Evolutionary conservation across 2,888 invertebrate genomes (phyloP), one percentile per base, ranked within the genome.

Genomic region (Mesopsocus fuscifrons): DNA sequence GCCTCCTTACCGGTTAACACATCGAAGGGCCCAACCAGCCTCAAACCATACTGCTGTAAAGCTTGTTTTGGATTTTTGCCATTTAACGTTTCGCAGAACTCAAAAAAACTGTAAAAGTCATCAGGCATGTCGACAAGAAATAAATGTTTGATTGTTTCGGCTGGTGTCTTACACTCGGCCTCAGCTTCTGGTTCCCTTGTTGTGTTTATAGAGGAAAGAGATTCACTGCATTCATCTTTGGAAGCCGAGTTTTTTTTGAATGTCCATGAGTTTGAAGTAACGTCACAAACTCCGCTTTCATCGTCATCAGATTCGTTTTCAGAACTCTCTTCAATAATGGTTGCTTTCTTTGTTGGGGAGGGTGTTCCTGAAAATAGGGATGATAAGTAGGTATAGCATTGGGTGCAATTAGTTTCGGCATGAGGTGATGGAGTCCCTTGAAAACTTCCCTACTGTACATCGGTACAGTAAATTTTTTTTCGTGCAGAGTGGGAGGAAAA

Each of bases 11-110:
- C 76, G 35, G 68, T 63, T 30, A 94, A 59, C 42, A 87, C 72
- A 60, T 94, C 91, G 63, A 72, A 95, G 0, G 92, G 85, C 0
- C 94, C 94, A 34, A 89, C 84, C 34, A 91, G 62, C 49, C 70
- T 63, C 31, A 91, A 63, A 45, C 77, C 77, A 20, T 79, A 67
- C 48, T 64, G 63, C 42, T 70, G 67, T 11, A 91, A 64, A 9
- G 77, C 72, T 50, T 70, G 69, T 54, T 67, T 74, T 53, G 6
- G 59, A 57, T 34, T 47, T 38, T 17, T 30, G 32, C 16, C 34
- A 34, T 44, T 31, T 17, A 50, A 38, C 17, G 43, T 44, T 53
- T 69, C 65, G 47, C 84, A 75, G 53, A 82, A 81, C 38, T 82
- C 71, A 72, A 78, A 88, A 57, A 92, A 83, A 44, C 72, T 65